Conservation (phyloP, 2,888 invertebrate genomes). For the Mechanitis messenoides region DNA sequence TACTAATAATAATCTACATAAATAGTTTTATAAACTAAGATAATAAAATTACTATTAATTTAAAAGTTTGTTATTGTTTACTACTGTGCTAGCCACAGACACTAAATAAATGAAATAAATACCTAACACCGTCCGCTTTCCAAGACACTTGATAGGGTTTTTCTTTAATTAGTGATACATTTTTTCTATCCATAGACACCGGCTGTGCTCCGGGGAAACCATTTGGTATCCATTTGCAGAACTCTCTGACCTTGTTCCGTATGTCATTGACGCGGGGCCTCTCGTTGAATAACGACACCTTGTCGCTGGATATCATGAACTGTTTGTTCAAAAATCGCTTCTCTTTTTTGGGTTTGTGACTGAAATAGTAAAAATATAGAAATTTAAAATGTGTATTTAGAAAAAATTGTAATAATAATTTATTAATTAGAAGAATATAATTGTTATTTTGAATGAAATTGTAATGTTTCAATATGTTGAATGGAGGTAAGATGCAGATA, state of each 20-base stretch:
- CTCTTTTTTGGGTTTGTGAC: slow-evolving; percentile 7
- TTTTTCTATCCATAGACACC: slow-evolving; percentile 93
- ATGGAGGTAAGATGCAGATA: too few species aligned
- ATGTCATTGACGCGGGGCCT: slow-evolving; percentile 78
- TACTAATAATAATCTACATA: too few species aligned
- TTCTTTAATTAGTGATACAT: slow-evolving; percentile 83
- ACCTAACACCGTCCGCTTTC: slow-evolving; percentile 99
- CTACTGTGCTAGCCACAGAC: too few species aligned
- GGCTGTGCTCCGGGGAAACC: slow-evolving; percentile 99
- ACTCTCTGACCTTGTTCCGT: slow-evolving; percentile 83
- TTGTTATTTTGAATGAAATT: not conserved
- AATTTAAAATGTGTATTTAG: too few species aligned
- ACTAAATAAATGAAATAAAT: slow-evolving; percentile 13
- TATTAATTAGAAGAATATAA: too few species aligned
- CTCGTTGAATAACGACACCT: slow-evolving; percentile 83
- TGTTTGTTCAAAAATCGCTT: slow-evolving; percentile 67
- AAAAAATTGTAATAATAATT: not conserved
- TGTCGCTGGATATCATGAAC: slow-evolving; percentile 93
- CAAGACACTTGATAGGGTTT: slow-evolving; percentile 97
- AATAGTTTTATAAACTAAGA: too few species aligned
- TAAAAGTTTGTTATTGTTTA: too few species aligned
- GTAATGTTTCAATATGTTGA: slow-evolving; percentile 19
- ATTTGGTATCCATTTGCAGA: slow-evolving; percentile 86
- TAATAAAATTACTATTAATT: too few species aligned
- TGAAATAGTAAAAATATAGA: not conserved